A percentile compares a stretch with the other conserved stretches of the same genome.
phyloP scores from a whole-genome alignment of 2,797 vertebrate genomes.

The Gila robusta region DNA sequence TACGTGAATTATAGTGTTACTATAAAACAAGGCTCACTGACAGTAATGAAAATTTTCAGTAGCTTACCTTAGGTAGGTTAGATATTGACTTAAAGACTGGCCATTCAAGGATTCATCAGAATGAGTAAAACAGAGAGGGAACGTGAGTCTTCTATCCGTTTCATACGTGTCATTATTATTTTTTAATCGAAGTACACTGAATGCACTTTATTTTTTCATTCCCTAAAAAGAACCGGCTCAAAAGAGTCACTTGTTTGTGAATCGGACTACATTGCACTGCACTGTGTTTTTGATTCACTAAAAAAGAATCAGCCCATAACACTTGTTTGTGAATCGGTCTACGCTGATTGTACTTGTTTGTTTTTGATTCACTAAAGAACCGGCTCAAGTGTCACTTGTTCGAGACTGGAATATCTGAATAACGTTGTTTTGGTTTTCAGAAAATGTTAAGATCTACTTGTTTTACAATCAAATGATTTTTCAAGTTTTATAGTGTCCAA shows the following conservation, averaged over 20 bases:
- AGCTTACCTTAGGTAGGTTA: too few relatives aligned
- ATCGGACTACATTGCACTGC: too few relatives aligned
- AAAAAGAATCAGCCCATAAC: too few relatives aligned
- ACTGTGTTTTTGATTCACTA: background rate
- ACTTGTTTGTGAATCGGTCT: background rate
- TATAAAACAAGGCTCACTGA: background rate
- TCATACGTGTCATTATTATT: background rate
- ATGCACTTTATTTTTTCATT: too few relatives aligned
- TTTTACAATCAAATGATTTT: background rate
- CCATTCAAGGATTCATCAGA: background rate
- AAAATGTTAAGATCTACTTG: background rate
- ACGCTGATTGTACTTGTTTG: background rate
- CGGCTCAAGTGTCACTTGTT: background rate
- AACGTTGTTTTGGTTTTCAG: background rate
- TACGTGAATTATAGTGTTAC: background rate
- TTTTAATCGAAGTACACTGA: too few relatives aligned
- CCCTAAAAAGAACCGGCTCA: too few relatives aligned
- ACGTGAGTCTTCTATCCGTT: background rate
- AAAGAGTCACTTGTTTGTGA: too few relatives aligned
- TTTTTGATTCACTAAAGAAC: background rate
- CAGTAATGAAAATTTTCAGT: background rate
- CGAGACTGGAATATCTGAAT: background rate
- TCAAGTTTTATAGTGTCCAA: background rate
- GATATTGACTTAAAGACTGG: background rate
- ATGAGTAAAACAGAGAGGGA: background rate